Evolutionary conservation across 92 coral and sea anemone genomes (phyloP).

Genomic region (Meandrina meandrites): DNA sequence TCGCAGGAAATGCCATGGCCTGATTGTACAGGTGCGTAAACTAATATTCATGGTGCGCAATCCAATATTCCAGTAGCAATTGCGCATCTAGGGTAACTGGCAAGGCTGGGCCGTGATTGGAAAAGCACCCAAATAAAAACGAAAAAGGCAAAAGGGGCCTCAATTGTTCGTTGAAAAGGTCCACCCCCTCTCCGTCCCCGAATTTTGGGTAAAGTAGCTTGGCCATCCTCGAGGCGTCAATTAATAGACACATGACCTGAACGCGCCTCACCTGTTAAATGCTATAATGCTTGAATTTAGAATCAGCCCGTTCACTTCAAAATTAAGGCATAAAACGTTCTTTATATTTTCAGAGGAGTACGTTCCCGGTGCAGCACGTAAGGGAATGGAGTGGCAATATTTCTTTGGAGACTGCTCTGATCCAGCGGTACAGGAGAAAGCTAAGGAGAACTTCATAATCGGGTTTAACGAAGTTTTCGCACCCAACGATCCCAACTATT

Average conservation of each 20-base stretch:
- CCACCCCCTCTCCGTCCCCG: not conserved
- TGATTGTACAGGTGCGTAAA: constrained; percentile 82
- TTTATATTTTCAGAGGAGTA: constrained; percentile 50
- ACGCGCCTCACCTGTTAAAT: too few species aligned
- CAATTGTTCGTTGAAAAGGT: too few species aligned
- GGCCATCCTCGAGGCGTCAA: not conserved
- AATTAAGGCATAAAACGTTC: too few species aligned
- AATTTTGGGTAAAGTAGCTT: too few species aligned
- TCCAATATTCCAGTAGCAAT: too few species aligned
- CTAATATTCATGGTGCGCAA: too few species aligned
- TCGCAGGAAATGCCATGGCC: constrained; percentile 90
- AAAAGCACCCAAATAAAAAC: not conserved
- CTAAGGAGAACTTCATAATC: constrained; percentile 69
- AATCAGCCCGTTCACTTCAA: not conserved
- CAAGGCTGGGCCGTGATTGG: too few species aligned
- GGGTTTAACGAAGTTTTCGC: constrained; percentile 60
- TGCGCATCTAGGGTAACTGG: too few species aligned
- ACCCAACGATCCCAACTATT: constrained; percentile 63
- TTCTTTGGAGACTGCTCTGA: constrained; percentile 84
- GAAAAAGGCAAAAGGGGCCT: too few species aligned
- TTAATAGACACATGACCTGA: too few species aligned
- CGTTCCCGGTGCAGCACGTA: constrained; percentile 75
- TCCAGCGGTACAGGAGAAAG: constrained; percentile 74
- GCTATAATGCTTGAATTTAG: not conserved
- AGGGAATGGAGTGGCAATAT: constrained; percentile 96